Percentiles rank a stretch among this genome's conserved stretches.
phyloP scores from a whole-genome alignment of 2,113 vertebrate species.

The Phrynosoma platyrhinos region DNA sequence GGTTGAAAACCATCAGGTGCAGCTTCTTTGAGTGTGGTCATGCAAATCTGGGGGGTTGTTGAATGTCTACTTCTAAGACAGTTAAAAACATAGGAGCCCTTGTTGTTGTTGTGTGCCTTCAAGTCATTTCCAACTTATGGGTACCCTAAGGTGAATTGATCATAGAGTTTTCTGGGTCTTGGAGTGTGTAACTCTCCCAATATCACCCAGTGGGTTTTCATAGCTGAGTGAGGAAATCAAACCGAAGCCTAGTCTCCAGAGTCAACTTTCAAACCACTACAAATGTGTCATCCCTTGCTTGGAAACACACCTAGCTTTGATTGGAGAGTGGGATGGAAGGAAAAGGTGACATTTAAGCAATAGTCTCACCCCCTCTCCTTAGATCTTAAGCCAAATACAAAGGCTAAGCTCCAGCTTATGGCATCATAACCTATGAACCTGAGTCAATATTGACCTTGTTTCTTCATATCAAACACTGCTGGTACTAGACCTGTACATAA shows the following conservation, averaged over 20 bases:
- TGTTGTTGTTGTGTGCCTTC: no score
- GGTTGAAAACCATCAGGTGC: neutral
- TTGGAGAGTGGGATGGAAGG: neutral
- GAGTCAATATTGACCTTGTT: slow-evolving; percentile 12
- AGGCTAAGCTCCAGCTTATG: neutral
- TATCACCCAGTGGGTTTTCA: no score
- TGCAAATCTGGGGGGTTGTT: neutral
- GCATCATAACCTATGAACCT: neutral
- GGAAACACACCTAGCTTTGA: neutral
- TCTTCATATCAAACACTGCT: neutral
- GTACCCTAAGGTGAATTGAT: no score
- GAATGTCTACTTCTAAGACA: neutral
- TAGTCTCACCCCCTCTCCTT: neutral
- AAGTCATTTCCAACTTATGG: no score
- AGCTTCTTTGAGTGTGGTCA: neutral
- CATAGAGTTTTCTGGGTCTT: no score
- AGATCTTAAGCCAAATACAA: neutral
- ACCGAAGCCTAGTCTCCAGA: no score
- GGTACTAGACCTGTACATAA: neutral
- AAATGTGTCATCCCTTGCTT: neutral
- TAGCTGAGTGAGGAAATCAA: no score
- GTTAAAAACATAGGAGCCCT: neutral
- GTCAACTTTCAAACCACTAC: neutral
- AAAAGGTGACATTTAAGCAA: neutral
- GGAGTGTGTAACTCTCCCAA: no score